Evolutionary conservation across 2,888 invertebrate species (phyloP).

Genomic region (Drosophila infuscata): DNA sequence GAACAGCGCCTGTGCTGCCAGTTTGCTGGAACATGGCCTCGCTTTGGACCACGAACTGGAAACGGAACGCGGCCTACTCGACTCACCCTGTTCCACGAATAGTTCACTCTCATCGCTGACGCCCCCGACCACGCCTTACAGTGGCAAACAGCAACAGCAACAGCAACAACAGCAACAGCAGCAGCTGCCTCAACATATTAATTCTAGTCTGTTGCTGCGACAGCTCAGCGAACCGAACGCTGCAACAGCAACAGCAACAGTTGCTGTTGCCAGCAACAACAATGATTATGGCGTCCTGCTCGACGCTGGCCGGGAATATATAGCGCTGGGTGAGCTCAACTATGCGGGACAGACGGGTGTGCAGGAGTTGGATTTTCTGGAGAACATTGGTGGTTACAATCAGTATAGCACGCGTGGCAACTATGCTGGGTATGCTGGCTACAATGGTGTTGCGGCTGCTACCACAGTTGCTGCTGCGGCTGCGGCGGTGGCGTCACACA

Average conservation of each 20-base stretch:
- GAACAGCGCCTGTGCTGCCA: conserved; percentile 80
- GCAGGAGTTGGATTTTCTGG: conserved; percentile 68
- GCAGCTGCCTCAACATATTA: conserved; percentile 34
- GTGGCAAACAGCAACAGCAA: conserved; percentile 15
- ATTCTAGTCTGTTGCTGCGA: conserved; percentile 67
- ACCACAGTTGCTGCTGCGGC: conserved; percentile 13
- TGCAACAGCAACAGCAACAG: conserved; percentile 16
- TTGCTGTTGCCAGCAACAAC: conserved; percentile 21
- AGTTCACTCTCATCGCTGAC: conserved; percentile 83
- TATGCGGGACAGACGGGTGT: conserved; percentile 46
- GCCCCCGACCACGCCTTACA: conserved; percentile 84
- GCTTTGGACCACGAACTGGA: conserved; percentile 47
- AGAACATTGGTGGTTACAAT: conserved; percentile 63
- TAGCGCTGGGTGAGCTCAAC: conserved; percentile 71
- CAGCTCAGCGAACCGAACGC: conserved; percentile 66
- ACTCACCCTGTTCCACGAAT: conserved; percentile 83
- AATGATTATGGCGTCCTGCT: conserved; percentile 75
- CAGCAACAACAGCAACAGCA: conserved; percentile 11
- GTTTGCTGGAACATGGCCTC: conserved; percentile 71
- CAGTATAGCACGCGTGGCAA: conserved; percentile 36
- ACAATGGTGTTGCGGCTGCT: conserved; percentile 23
- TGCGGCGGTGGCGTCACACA: conserved; percentile 70
- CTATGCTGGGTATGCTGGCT: conserved; percentile 36
- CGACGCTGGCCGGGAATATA: conserved; percentile 78
- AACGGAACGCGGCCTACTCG: conserved; percentile 71